Evolutionary conservation across 2,888 invertebrate genomes (phyloP).

Genomic region (Margaritifera margaritifera): DNA sequence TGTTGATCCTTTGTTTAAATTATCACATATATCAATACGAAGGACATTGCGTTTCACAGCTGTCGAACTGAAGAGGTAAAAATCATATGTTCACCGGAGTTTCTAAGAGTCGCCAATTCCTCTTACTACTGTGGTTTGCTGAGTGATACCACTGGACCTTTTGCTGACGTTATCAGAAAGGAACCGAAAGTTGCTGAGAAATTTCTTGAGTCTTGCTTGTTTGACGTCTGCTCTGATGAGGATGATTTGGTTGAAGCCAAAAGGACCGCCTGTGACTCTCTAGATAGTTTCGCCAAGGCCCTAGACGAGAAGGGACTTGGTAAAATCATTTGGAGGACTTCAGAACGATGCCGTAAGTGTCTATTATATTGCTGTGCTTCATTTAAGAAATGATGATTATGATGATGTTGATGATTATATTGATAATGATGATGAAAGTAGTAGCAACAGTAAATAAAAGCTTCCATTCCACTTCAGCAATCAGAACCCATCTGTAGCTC

Average conservation of each 20-base stretch:
- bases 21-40: no score
- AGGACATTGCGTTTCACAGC: slow-evolving; percentile 1
- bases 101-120: background rate
- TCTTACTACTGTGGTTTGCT: slow-evolving; percentile 18
- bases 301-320: slow-evolving; percentile 12
- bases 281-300: slow-evolving; percentile 17
- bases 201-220: slow-evolving; percentile 16
- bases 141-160: slow-evolving; percentile 37
- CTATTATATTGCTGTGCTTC: background rate
- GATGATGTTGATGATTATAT: no score
- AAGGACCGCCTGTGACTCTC: slow-evolving; percentile 14
- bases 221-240: slow-evolving; percentile 21
- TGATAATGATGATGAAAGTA: no score
- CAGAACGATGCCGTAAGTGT: slow-evolving; percentile 27
- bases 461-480: slow-evolving; percentile 20
- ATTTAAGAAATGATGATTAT: no score
- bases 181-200: slow-evolving; percentile 27
- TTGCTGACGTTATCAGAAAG: slow-evolving; percentile 41
- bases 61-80: slow-evolving; percentile 9
- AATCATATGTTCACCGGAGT: background rate
- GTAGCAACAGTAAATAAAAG: no score
- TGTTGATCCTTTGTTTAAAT: no score
- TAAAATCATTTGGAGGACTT: slow-evolving; percentile 12
- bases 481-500: no score
- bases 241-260: slow-evolving; percentile 2